A percentile compares a stretch with the other conserved stretches of the same genome.
Conservation (phyloP, 2,888 invertebrate species). For the Lasioglossum vierecki region DNA sequence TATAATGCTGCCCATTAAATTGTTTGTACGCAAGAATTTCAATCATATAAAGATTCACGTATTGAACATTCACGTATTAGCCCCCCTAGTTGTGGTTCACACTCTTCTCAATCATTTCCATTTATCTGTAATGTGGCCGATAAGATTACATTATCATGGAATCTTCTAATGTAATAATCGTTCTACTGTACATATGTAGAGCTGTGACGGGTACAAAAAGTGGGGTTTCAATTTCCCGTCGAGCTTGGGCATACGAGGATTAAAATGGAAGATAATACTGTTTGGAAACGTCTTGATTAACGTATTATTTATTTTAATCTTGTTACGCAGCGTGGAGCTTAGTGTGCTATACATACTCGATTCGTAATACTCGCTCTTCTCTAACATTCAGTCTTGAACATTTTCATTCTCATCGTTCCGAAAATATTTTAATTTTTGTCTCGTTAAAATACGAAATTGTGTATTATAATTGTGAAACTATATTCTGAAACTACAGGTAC, state of each 20-base stretch:
- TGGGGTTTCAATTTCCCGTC: neutral
- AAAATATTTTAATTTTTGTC: neutral
- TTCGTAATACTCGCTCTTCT: neutral
- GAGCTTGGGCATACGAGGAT: slow-evolving; percentile 3
- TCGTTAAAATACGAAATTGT: neutral
- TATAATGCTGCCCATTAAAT: no score
- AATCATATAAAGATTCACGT: neutral
- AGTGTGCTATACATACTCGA: neutral
- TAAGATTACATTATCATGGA: slow-evolving; percentile 2
- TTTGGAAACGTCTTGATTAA: slow-evolving; percentile 3
- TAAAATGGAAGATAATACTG: slow-evolving; percentile 7
- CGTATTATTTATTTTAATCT: neutral
- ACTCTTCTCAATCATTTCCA: slow-evolving; percentile 1
- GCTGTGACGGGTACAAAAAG: slow-evolving; percentile 3
- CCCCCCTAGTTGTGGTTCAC: neutral
- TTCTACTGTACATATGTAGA: slow-evolving; percentile 7
- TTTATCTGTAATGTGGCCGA: neutral
- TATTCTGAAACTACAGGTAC: neutral
- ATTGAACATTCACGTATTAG: no score
- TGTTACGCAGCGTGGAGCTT: neutral
- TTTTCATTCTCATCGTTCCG: neutral
- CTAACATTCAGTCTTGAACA: neutral
- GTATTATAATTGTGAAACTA: neutral
- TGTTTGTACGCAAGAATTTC: no score
- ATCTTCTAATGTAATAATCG: slow-evolving; percentile 12